A percentile compares a stretch with the other conserved stretches of the same genome.
Conservation (phyloP, 2,888 invertebrate species). For the Tenodera sinensis region DNA sequence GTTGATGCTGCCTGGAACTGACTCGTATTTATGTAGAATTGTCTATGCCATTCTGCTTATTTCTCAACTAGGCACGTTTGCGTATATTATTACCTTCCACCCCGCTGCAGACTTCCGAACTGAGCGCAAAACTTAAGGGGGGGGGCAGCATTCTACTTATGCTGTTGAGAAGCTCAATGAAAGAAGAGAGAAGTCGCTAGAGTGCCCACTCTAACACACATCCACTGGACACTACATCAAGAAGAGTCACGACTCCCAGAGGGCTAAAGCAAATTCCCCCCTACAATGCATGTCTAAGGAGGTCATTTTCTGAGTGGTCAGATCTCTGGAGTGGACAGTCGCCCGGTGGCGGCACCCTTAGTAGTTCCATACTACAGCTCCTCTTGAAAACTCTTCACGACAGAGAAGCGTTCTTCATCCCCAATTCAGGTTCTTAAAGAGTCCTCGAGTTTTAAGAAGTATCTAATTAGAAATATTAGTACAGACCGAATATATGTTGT, state of each 20-base stretch:
- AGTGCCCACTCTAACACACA: background rate
- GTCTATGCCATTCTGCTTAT: too few species aligned
- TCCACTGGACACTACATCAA: background rate
- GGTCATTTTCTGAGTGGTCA: background rate
- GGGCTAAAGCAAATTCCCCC: background rate
- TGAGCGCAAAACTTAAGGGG: too few species aligned
- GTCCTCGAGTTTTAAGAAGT: background rate
- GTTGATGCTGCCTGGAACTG: too few species aligned
- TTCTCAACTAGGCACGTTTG: too few species aligned
- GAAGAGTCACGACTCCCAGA: background rate
- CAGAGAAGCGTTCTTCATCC: background rate
- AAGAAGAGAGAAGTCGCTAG: too few species aligned
- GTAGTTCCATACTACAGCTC: too few species aligned
- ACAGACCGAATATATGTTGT: background rate
- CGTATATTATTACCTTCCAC: too few species aligned
- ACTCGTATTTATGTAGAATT: too few species aligned
- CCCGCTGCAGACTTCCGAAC: too few species aligned
- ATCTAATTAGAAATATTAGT: background rate
- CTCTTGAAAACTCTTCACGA: background rate
- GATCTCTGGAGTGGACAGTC: background rate
- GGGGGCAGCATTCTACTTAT: too few species aligned
- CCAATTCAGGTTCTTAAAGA: background rate
- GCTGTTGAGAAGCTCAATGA: too few species aligned
- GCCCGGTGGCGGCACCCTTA: background rate
- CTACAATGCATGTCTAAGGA: background rate